Percentiles rank a stretch among this genome's conserved stretches.
These are phyloP conservation scores for Corydoras maculifer DNA, from an alignment of 2,113 vertebrate genomes.

Conservation along the genomic window DNA sequence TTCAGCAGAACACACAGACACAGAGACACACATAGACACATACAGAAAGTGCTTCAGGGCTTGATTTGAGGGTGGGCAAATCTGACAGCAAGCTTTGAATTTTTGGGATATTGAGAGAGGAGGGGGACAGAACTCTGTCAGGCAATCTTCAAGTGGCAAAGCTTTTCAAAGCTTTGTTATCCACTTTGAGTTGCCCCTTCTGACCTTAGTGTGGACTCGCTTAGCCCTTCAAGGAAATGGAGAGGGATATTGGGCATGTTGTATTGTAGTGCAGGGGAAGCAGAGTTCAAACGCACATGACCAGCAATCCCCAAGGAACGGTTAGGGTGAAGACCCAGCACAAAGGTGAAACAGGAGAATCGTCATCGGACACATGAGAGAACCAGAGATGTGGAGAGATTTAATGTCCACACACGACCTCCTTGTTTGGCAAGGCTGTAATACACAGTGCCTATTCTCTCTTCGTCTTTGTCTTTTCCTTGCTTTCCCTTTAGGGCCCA, in stretches of 20 bases:
- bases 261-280: conserved; percentile 61
- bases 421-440: conserved; percentile 50
- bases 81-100: conserved; percentile 70
- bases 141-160: conserved; percentile 70
- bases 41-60: conserved; percentile 58
- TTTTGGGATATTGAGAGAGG: conserved; percentile 46
- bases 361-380: conserved; percentile 46
- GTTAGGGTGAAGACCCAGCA: conserved; percentile 46
- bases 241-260: conserved; percentile 62
- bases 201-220: conserved; percentile 63
- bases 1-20: conserved; percentile 28
- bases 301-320: conserved; percentile 60
- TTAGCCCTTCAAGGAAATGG: conserved; percentile 64
- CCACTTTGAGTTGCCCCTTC: conserved; percentile 69
- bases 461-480: conserved; percentile 41
- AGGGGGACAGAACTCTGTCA: conserved; percentile 41
- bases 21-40: conserved; percentile 14
- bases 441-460: conserved; percentile 39
- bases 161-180: conserved; percentile 67
- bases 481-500: conserved; percentile 40
- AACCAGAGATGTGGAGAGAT: conserved; percentile 43
- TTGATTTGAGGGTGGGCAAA: conserved; percentile 66
- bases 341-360: conserved; percentile 54
- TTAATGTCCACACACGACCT: conserved; percentile 58
- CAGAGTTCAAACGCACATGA: conserved; percentile 59